Evolutionary conservation across 2,888 invertebrate genomes (phyloP).

Genomic region (Microctonus hyperodae): DNA sequence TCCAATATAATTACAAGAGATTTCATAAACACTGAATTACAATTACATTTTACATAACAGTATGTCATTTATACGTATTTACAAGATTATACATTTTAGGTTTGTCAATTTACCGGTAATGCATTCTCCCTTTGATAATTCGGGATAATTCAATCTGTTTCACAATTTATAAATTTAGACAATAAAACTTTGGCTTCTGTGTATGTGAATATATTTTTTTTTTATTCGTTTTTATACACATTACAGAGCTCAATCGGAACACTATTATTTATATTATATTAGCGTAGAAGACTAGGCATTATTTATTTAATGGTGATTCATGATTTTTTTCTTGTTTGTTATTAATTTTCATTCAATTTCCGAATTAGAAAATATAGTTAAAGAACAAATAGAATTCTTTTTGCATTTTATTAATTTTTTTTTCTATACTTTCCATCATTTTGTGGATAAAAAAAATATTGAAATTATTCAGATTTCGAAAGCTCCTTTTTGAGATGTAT

Average conservation of each 20-base stretch:
- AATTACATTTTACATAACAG: slow-evolving; percentile 15
- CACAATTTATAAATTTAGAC: slow-evolving; percentile 10
- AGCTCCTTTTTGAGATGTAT: no score
- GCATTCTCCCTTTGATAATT: background rate
- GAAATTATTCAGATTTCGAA: no score
- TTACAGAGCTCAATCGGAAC: background rate
- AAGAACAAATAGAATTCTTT: no score
- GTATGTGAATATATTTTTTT: slow-evolving; percentile 18
- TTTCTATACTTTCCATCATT: background rate
- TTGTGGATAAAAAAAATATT: no score
- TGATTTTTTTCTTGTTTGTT: no score
- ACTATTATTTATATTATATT: background rate
- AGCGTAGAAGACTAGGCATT: background rate
- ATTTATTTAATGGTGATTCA: background rate
- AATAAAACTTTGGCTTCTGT: slow-evolving; percentile 28
- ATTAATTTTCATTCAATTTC: background rate
- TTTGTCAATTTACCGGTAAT: slow-evolving; percentile 2
- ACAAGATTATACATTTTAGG: slow-evolving; percentile 31
- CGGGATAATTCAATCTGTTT: slow-evolving; percentile 7
- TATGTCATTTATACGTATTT: slow-evolving; percentile 27
- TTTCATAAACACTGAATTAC: slow-evolving; percentile 20
- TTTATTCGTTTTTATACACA: background rate
- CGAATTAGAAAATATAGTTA: background rate
- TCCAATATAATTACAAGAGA: slow-evolving; percentile 17
- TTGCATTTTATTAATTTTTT: background rate